phyloP scores from a whole-genome alignment of 2,113 vertebrate genomes.

The Jaculus jaculus region DNA sequence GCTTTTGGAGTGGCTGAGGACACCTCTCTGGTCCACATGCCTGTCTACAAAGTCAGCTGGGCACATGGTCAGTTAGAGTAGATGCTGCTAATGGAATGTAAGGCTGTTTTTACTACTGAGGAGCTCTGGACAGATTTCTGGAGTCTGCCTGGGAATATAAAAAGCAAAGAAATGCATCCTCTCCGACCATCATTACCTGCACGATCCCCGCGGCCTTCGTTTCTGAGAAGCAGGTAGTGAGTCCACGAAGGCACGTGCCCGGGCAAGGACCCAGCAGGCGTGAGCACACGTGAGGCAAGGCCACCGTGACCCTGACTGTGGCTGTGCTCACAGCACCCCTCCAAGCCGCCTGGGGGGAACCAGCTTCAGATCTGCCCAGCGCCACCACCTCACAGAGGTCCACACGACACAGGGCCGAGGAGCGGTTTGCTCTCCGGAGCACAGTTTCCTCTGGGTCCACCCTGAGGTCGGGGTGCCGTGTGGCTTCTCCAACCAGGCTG shows the following conservation, averaged over 20 bases:
- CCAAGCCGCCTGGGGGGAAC: background rate
- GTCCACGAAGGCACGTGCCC: background rate
- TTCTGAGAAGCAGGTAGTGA: background rate
- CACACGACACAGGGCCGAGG: background rate
- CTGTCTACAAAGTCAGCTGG: background rate
- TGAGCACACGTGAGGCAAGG: background rate
- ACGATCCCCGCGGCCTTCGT: background rate
- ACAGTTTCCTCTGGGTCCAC: no score
- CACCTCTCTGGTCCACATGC: background rate
- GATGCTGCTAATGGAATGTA: background rate
- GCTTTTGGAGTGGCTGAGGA: background rate
- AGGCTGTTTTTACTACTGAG: background rate
- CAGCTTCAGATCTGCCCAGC: background rate
- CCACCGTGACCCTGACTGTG: no score
- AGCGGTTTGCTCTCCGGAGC: background rate
- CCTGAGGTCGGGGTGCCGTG: background rate
- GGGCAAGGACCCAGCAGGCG: background rate
- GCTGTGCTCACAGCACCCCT: background rate
- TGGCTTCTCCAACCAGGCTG: background rate
- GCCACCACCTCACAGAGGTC: background rate
- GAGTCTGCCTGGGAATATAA: background rate
- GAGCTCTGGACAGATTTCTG: background rate
- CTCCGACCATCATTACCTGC: conserved; percentile 6
- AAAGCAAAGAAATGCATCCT: background rate
- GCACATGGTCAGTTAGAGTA: background rate